phyloP scores from a whole-genome alignment of 2,113 vertebrate genomes.

The Ameiurus melas region DNA sequence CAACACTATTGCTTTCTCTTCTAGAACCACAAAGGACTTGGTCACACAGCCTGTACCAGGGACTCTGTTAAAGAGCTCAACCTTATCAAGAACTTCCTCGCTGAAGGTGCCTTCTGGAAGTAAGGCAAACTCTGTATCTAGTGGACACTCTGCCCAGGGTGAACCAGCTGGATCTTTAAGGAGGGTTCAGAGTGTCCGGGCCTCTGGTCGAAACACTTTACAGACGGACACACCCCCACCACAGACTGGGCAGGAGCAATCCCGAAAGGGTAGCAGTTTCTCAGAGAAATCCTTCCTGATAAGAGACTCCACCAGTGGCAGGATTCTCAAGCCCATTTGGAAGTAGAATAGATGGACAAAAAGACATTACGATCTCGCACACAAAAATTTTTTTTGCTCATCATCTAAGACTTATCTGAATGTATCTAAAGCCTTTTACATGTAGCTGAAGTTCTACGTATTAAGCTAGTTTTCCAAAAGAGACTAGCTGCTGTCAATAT shows the following conservation, averaged over 20 bases:
- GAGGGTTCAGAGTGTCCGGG: conserved; percentile 79
- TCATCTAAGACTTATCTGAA: conserved; percentile 39
- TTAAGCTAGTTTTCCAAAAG: conserved; percentile 26
- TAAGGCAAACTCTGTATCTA: conserved; percentile 60
- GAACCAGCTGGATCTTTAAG: conserved; percentile 69
- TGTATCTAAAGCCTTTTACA: conserved; percentile 49
- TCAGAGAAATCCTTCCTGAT: conserved; percentile 74
- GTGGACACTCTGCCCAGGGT: conserved; percentile 65
- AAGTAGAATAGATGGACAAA: conserved; percentile 74
- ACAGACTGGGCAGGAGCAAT: conserved; percentile 54
- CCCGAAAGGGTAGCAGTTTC: conserved; percentile 68
- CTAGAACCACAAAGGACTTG: conserved; percentile 77
- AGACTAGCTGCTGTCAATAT: conserved; percentile 49
- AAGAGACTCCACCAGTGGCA: conserved; percentile 71
- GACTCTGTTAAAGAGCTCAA: conserved; percentile 67
- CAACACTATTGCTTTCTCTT: conserved; percentile 89
- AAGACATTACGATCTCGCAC: conserved; percentile 6
- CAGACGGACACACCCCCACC: conserved; percentile 64
- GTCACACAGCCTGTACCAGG: conserved; percentile 58
- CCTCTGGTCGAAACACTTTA: conserved; percentile 65
- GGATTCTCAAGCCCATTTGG: conserved; percentile 76
- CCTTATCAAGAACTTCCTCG: conserved; percentile 72
- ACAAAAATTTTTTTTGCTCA: conserved; percentile 1
- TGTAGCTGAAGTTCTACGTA: conserved; percentile 46
- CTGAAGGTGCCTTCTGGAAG: conserved; percentile 68